Base-by-base conservation (phyloP, 2,113 vertebrate genomes). In the Dinomys branickii region DNA sequence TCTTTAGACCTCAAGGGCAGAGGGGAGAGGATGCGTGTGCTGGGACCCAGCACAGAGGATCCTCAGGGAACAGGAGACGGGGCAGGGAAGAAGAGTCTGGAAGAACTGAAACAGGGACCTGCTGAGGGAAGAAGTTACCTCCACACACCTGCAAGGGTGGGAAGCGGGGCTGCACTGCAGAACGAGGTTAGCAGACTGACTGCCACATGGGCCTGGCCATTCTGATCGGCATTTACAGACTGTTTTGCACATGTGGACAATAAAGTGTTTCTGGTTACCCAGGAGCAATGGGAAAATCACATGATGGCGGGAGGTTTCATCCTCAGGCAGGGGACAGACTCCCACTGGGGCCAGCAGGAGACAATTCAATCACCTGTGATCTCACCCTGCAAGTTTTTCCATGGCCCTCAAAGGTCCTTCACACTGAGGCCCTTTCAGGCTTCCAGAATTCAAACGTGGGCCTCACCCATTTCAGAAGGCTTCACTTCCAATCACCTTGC, bases 31-130 rank as follows among this genome's bases (percentile, higher is more conserved):
- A 52, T 1, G 6, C 0, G 6, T 28, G 80, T 50, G 28, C 2
- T 2, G 17, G 58, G 44, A 44, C 75, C 8, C 2, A 58, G 59
- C 0, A 8, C 47, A 88, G 47, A 14, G 13, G 5, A 3, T 30
- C 35, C 65, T 65, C 2, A 0, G 16, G 22, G n/a, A 35, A 71
- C 0, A 26, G 11, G 67, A 86, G 38, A 56, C 3, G 3, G 44
- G 30, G 5, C 7, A 14, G 7, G 44, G 33, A 13, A 28, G 24
- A 38, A 85, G 67, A 24, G 3, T 41, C 63, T 77, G 47, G 35
- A 80, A 88, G 61, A 61, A 54, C 35, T 61, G 24, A 8, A 13
- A 12, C 35, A 59, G 61, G 26, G 65, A n/a, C 35, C 5, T 52
- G 24, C 35, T n/a, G 0, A 44, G 33, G 52, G 83, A 52, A 81